phyloP scores from a whole-genome alignment of 2,113 vertebrate genomes.

The Litocranius walleri region DNA sequence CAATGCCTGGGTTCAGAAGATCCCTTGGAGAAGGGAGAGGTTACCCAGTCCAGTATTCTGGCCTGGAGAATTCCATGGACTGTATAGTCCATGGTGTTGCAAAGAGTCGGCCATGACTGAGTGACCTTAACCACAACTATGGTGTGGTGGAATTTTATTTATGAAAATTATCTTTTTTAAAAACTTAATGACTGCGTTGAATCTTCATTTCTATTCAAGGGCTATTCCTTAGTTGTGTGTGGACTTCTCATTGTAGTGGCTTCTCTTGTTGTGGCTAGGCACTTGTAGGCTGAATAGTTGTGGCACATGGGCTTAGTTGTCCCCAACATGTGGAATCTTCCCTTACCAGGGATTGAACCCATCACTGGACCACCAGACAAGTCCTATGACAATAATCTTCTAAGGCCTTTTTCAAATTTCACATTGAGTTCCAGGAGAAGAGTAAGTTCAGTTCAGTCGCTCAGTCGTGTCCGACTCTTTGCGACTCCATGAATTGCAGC shows the following conservation, averaged over 20 bases:
- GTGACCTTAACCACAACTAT: not conserved
- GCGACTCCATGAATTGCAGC: too few relatives aligned
- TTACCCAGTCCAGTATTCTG: not conserved
- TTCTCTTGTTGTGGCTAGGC: not conserved
- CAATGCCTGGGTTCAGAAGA: not conserved
- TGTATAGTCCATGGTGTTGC: not conserved
- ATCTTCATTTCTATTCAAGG: not conserved
- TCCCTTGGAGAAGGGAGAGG: not conserved
- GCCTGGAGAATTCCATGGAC: not conserved
- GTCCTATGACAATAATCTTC: not conserved
- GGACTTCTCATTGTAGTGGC: not conserved
- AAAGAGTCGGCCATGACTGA: not conserved
- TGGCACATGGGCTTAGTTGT: not conserved
- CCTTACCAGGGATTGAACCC: not conserved
- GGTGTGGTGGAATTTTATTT: not conserved
- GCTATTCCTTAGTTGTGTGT: not conserved
- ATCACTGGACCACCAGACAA: not conserved
- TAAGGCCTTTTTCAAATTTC: not conserved
- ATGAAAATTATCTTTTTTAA: not conserved
- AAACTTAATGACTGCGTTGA: not conserved
- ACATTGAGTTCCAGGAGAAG: not conserved
- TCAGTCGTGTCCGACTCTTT: too few relatives aligned
- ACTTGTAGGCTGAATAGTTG: not conserved
- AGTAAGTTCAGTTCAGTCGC: not conserved
- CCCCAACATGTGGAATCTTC: not conserved